Base-by-base conservation (phyloP, 2,113 vertebrate genomes). In the Notothenia coriiceps region DNA sequence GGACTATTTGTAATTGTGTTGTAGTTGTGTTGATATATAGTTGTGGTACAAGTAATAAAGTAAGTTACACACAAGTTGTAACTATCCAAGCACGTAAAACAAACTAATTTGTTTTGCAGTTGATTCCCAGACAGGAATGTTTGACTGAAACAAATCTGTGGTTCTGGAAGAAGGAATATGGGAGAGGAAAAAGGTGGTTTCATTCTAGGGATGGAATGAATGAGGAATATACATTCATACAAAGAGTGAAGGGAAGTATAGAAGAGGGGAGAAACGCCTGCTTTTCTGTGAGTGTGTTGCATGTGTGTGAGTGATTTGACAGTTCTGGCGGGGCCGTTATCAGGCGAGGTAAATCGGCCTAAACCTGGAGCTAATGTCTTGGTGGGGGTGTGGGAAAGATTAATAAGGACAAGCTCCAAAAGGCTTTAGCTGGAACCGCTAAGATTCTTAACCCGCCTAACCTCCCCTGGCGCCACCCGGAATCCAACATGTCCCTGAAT, bases 371-470 rank as follows among this genome's bases (percentile, higher is more conserved):
- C 96, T 96, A 96, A 96, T 96, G 95, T 96, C 95, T 97, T 95
- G 94, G 89, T 94, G 94, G 95, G 92, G 94, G 95, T 96, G 95
- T 95, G 95, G 95, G 96, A 96, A 93, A 97, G 96, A 97, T 97
- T 97, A 98, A 96, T 97, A 96, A 96, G 96, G 95, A 96, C 96
- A 95, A 86, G 94, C 94, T 96, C 94, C 93, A 94, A 93, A 92
- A 95, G 95, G 96, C 95, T 97, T 97, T 96, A 96, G 95, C 89
- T 88, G 93, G 85, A 29, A 81, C 73, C 86, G 95, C 94, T 97
- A 97, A 97, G 96, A 96, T 95, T 96, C 96, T 97, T 97, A 97
- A 97, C 96, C 95, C 94, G 93, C 94, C 95, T 97, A 97, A 96
- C 96, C 94, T 95, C 94, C 91, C 87, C 93, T 95, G 94, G 95